Evolutionary conservation across 92 coral and sea anemone species (phyloP).

Genomic region (Palythoa caribaeorum): DNA sequence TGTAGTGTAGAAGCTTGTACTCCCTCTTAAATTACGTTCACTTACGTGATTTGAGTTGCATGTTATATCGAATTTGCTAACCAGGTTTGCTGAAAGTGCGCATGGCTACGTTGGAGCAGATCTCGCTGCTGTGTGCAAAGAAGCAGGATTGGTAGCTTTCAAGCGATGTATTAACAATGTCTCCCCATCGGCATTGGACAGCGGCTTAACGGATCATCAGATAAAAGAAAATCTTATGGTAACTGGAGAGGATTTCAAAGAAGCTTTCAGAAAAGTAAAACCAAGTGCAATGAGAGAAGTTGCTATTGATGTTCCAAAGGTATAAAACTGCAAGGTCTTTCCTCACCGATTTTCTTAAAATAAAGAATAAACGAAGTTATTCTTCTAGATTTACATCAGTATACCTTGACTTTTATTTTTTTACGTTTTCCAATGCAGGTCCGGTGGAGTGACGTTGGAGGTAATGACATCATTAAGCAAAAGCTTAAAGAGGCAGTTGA

Average conservation of each 20-base stretch:
- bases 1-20: too few relatives aligned
- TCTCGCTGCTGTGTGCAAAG: constrained; percentile 95
- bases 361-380: too few relatives aligned
- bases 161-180: constrained; percentile 75
- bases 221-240: constrained; percentile 68
- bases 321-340: constrained; percentile 5
- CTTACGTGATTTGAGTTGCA: not conserved
- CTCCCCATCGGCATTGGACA: not conserved
- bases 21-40: not conserved
- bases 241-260: constrained; percentile 78
- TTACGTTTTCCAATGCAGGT: constrained; percentile 59
- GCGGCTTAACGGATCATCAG: constrained; percentile 41
- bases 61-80: not conserved
- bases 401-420: not conserved
- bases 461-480: constrained; percentile 89
- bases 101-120: constrained; percentile 99
- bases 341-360: not conserved
- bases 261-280: constrained; percentile 88
- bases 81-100: constrained; percentile 93
- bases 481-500: constrained; percentile 96
- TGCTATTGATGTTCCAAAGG: constrained; percentile 97
- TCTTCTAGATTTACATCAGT: too few relatives aligned
- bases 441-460: constrained; percentile 96
- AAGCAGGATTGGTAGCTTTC: constrained; percentile 89
- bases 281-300: constrained; percentile 99